A percentile compares a stretch with the other conserved stretches of the same genome.
Evolutionary conservation across 2,888 invertebrate species (phyloP).

Genomic region (Parnassius orleans): DNA sequence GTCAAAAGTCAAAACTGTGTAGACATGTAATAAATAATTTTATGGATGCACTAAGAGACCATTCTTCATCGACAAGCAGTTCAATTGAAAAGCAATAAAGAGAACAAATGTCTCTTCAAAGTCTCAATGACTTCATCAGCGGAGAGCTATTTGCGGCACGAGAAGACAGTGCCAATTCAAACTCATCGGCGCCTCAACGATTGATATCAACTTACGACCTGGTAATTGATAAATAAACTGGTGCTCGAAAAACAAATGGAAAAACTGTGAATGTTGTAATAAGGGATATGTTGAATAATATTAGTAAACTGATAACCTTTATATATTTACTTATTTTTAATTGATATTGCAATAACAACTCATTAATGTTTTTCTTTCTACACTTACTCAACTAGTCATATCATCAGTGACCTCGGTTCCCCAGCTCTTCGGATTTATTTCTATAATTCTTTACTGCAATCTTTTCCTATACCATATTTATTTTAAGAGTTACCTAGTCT

Average conservation of each 20-base stretch:
- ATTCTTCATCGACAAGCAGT: neutral
- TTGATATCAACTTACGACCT: conserved; percentile 1
- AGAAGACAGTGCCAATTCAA: neutral
- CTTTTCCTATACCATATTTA: too few relatives aligned
- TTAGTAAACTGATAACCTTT: neutral
- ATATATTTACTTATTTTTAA: neutral
- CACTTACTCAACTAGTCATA: too few relatives aligned
- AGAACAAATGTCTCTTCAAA: neutral
- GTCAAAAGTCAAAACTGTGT: neutral
- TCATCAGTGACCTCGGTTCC: too few relatives aligned
- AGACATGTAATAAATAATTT: conserved; percentile 3
- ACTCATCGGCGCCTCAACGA: neutral
- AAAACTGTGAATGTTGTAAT: neutral
- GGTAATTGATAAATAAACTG: neutral
- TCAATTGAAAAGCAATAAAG: conserved; percentile 16
- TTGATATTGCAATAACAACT: too few relatives aligned
- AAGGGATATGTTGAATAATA: neutral
- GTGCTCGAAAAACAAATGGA: neutral
- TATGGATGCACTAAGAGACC: neutral
- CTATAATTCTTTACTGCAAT: too few relatives aligned
- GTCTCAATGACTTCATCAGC: conserved; percentile 1
- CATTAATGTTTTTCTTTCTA: too few relatives aligned
- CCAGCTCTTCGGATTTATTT: too few relatives aligned
- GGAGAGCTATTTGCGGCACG: neutral
- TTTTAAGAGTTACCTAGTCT: too few relatives aligned